Evolutionary conservation across 2,113 vertebrate species (phyloP), one percentile per base, ranked within the genome.

Genomic region (Rhinoptilus africanus): DNA sequence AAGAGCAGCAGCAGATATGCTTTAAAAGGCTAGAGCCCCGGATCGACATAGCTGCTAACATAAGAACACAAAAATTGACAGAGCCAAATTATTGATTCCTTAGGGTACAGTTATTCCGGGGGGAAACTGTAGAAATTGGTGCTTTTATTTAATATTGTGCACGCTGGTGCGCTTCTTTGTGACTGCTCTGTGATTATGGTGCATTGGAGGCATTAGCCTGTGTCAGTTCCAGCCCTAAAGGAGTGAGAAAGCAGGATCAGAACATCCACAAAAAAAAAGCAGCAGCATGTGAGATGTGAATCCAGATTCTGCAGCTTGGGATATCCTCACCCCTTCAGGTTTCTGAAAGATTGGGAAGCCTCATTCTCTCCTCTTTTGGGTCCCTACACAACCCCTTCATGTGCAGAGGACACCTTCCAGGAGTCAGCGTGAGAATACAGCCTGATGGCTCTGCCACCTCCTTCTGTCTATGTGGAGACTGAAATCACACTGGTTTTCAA

Each of bases 211-310:
- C 35, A 47, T 47, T 27, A 50, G 7, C 30, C 22, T 35, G 5
- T 22, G 22, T 39, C 48, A 57, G 28, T 57, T 89, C 12, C 37
- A 73, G 26, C 37, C 26, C 24, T 35, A 30, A 59, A 35, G 16
- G 13, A 82, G 12, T 32, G 4, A 90, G 59, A 86, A 72, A 51
- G 53, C 9, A 78, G 37, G 5, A 78, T 21, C 34, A 35, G 68
- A n/a, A 62, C 12, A 51, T 30, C 53, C 34, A 13, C 14, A 18
- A 74, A 64, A 82, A n/a, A 54, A 19, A 9, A 59, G 22, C 6
- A 79, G 14, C 23, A 34, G 41, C 27, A 45, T 22, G 18, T 0
- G 0, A 60, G 21, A 69, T 1, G 5, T 8, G 10, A 30, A 51
- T 62, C 54, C 24, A 72, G 27, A 32, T 76, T 71, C 39, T 60